Percentiles rank a stretch among this genome's conserved stretches.
These are phyloP conservation scores for Novumbra hubbsi DNA, from an alignment of 2,797 vertebrate genomes.

Conservation along the genomic window DNA sequence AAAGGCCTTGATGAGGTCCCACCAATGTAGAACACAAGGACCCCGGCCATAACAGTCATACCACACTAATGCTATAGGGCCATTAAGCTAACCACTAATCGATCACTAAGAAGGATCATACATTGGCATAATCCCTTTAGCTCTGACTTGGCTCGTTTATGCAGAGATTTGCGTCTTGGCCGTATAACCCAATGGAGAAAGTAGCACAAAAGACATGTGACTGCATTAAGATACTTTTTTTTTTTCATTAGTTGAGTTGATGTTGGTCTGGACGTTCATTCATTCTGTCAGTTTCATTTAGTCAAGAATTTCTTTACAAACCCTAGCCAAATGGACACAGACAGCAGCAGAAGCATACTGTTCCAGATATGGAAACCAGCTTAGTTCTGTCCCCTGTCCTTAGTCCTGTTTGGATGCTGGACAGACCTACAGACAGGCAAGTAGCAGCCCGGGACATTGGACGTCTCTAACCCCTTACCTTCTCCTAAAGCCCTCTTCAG, in stretches of 20 bases:
- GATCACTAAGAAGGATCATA: slow-evolving; percentile 59
- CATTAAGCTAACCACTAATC: slow-evolving; percentile 49
- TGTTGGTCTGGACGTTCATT: not conserved
- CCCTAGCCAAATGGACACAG: not conserved
- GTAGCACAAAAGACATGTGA: not conserved
- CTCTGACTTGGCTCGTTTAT: slow-evolving; percentile 35
- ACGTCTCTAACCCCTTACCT: slow-evolving; percentile 70
- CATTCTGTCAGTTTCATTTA: not conserved
- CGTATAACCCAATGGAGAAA: slow-evolving; percentile 19
- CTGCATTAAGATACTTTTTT: not conserved
- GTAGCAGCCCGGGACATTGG: slow-evolving; percentile 4
- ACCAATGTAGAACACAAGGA: slow-evolving; percentile 45
- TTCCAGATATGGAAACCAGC: not conserved
- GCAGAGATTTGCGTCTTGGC: slow-evolving; percentile 45
- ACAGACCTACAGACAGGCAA: not conserved
- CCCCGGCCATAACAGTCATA: slow-evolving; percentile 25
- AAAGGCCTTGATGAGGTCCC: slow-evolving; percentile 45
- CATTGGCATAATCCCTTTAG: slow-evolving; percentile 38
- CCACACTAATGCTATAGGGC: slow-evolving; percentile 33
- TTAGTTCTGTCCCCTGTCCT: too few species aligned
- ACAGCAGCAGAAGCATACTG: not conserved
- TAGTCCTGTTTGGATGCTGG: not conserved
- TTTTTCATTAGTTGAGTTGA: not conserved
- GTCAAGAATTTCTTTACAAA: not conserved
- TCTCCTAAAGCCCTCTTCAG: slow-evolving; percentile 93